Evolutionary conservation across 2,113 vertebrate species (phyloP).

Genomic region (Leiothrix lutea): DNA sequence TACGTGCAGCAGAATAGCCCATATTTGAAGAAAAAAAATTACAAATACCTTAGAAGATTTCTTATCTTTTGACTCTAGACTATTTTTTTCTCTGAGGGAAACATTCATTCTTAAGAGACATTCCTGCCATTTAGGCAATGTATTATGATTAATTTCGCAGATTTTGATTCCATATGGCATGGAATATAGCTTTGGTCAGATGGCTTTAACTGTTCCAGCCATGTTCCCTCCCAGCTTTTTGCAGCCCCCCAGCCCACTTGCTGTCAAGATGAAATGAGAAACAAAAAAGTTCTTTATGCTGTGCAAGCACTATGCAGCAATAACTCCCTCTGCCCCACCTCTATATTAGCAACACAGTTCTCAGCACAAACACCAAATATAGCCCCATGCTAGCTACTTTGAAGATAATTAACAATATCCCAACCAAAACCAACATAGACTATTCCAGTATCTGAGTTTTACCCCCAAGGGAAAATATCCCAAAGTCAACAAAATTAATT

Average conservation of each 20-base stretch:
- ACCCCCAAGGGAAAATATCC: accelerated
- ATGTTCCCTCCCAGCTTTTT: neutral
- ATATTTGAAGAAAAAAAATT: neutral
- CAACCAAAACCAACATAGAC: neutral
- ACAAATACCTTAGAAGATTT: neutral
- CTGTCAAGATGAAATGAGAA: neutral
- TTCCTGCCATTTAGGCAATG: neutral
- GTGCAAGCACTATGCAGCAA: neutral
- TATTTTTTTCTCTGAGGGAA: neutral
- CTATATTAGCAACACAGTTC: neutral
- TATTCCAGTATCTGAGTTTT: neutral
- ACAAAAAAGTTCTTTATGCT: neutral
- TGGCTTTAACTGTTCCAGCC: neutral
- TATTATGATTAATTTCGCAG: neutral
- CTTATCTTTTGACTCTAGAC: neutral
- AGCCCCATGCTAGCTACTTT: neutral
- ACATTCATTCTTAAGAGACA: neutral
- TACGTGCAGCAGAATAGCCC: neutral
- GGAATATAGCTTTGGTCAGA: neutral
- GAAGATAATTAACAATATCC: neutral
- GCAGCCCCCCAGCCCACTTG: accelerated
- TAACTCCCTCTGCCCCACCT: neutral
- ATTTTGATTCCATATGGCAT: neutral
- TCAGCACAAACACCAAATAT: neutral
- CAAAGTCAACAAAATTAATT: neutral